Base-by-base conservation (phyloP, 1,140 invertebrate genomes). In the Psix sp. region DNA sequence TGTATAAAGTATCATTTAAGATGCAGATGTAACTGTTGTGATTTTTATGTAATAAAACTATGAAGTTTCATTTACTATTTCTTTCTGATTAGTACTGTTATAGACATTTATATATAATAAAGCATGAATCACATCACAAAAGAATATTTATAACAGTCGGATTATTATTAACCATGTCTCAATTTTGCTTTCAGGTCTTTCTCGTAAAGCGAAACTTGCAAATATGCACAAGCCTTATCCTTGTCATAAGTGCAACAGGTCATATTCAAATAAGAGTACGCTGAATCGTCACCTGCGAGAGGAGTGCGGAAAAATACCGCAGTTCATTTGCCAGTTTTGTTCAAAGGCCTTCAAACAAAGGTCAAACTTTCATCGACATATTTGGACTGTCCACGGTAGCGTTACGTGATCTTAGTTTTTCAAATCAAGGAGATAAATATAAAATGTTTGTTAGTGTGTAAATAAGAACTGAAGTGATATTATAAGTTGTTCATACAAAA, bases 211-310 rank as follows among this genome's bases (percentile, higher is more conserved):
- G 26, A 76, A 76, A 57, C 73, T 76, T 57, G 42, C 54, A 11
- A 60, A 20, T 43, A 56, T 40, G 21, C 0, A 7, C 17, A 74
- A 74, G 31, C 70, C 70, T 59, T 73, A 73, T 42, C 70, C 68
- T 10, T 88, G 88, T 52, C 72, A 77, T 13, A 81, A 84, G 46
- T 89, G 88, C 75, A 77, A 77, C 21, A 81, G 84, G 38, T 82
- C 84, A 5, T 89, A 89, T 65, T 87, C 87, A 33, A 84, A 87
- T 33, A 84, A 81, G 31, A 82, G 78, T 13, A 82, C 82, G 3
- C 52, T 77, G 38, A 72, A 68, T 40, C 65, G 77, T n/a, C 76
- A 77, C 16, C 42, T 77, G 1, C 26, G 71, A 1, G 71, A 70
- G 40, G 76, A 77, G 15, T 77, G 76, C 35, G 63, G 72, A 14